Evolutionary conservation across 2,888 invertebrate species (phyloP).

Genomic region (Pterostichus madidus): DNA sequence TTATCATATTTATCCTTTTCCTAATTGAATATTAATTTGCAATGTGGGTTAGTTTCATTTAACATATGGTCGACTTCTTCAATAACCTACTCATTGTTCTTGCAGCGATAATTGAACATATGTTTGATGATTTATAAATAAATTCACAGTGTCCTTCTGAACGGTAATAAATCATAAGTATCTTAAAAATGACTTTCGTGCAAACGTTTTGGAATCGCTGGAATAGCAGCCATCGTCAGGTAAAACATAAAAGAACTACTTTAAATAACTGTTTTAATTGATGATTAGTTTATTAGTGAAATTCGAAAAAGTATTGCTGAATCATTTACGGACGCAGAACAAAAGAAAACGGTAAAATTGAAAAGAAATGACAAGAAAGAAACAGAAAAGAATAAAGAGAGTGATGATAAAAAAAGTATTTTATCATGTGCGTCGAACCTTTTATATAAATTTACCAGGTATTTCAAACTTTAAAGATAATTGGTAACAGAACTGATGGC

Average conservation of each 20-base stretch:
- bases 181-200: background rate
- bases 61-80: constrained; percentile 36
- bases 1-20: constrained; percentile 54
- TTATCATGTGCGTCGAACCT: too few species aligned
- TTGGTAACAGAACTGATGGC: background rate
- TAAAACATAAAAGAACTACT: background rate
- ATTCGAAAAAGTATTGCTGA: too few species aligned
- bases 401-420: too few species aligned
- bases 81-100: constrained; percentile 23
- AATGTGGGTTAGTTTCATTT: constrained; percentile 25
- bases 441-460: too few species aligned
- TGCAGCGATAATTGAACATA: background rate
- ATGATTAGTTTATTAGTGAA: too few species aligned
- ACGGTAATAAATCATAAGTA: too few species aligned
- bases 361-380: too few species aligned
- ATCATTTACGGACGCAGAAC: too few species aligned
- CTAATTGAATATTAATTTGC: constrained; percentile 47
- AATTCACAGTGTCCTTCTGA: background rate
- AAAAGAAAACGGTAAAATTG: too few species aligned
- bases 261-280: too few species aligned
- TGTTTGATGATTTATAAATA: background rate
- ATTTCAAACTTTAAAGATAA: too few species aligned
- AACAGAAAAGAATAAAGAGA: too few species aligned
- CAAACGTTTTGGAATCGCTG: constrained; percentile 3
- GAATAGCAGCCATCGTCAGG: background rate